phyloP scores from a whole-genome alignment of 1,140 invertebrate genomes.

The Caerostris extrusa region DNA sequence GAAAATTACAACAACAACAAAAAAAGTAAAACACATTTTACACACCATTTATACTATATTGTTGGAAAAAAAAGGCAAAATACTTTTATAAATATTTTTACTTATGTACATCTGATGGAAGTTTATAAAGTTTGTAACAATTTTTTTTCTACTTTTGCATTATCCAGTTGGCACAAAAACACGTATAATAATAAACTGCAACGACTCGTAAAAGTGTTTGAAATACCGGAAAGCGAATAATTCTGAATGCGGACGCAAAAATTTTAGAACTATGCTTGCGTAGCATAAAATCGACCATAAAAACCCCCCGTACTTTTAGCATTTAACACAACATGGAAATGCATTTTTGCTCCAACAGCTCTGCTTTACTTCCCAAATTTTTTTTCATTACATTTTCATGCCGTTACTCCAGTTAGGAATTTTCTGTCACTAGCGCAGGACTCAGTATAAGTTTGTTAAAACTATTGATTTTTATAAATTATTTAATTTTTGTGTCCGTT shows the following conservation, averaged over 20 bases:
- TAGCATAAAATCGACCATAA: conserved; percentile 19
- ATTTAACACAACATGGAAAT: not conserved
- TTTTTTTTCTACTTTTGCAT: not conserved
- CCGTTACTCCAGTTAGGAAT: no score
- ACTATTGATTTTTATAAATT: no score
- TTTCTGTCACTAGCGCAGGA: no score
- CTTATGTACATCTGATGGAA: not conserved
- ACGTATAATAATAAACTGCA: not conserved
- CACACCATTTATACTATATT: no score
- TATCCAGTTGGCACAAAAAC: conserved; percentile 12
- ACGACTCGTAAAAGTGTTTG: not conserved
- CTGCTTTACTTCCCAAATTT: not conserved
- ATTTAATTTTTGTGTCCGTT: no score
- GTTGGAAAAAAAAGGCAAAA: no score
- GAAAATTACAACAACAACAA: no score
- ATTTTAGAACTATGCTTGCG: not conserved
- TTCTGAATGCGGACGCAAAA: not conserved
- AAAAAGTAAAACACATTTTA: no score
- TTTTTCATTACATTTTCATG: no score
- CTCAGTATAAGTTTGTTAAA: no score
- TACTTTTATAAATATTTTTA: not conserved
- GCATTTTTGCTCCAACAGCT: not conserved
- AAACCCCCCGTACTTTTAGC: not conserved
- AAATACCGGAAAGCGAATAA: not conserved
- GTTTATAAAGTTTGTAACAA: not conserved